Base-by-base conservation (phyloP, 2,113 vertebrate species). In the Marmota flaviventris region DNA sequence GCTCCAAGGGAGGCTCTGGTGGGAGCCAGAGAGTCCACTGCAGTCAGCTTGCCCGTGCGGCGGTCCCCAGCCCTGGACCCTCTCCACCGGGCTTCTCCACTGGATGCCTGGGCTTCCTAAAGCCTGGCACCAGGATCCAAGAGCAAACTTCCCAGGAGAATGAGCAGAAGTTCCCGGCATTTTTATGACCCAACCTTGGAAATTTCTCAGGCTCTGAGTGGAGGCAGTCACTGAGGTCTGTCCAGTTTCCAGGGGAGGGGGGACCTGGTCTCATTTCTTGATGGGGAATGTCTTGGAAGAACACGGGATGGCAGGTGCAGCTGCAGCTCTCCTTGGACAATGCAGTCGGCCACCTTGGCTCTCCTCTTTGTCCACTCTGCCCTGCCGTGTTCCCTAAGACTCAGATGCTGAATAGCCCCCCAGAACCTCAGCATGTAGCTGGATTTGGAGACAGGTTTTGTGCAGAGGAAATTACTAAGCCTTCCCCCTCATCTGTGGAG, bases 101-200 rank as follows among this genome's bases (percentile, higher is more conserved):
- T 2, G 5, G 5, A 2, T n/a, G 42, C 9, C 2, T 29, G 63
- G 63, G 61, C 51, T 45, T 69, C 81, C 53, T 51, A 2, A 45
- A 67, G 75, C 81, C 25, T 3, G 25, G 45, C 1, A 0, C 7
- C 42, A 24, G 65, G 37, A 22, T 37, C 42, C 22, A 2, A 63
- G 32, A 29, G 84, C 45, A 29, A 51, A 25, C 1, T 0, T 53
- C 58, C n/a, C 42, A 65, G 78, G 65, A 32, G 86, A 53, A 53
- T 6, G 12, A 24, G 53, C 8, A 32, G 42, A 17, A 8, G n/a
- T 9, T 1, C 1, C 75, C 5, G 63, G n/a, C 34, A 1, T 45
- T 56, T 56, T 85, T 72, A 53, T 34, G 27, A 17, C 27, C 51
- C 25, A 42, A 24, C 34, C 72, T 53, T 24, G n/a, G 85, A 77